Conservation (phyloP, 2,888 invertebrate species). For the Callinectes sapidus region DNA sequence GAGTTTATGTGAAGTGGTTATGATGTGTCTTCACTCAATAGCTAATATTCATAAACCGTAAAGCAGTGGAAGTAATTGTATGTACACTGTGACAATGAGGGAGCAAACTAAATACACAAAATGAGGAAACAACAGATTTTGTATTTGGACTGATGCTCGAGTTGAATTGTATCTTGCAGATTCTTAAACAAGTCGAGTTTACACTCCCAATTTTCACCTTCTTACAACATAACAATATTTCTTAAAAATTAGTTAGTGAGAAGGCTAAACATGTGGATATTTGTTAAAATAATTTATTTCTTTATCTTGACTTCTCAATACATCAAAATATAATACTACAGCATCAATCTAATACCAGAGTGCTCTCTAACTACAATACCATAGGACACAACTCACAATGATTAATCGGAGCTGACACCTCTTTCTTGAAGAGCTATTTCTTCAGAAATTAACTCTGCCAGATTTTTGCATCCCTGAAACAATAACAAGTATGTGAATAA, state of each 20-base stretch:
- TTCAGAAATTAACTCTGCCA: conserved; percentile 58
- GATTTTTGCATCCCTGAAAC: conserved; percentile 55
- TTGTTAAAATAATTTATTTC: conserved; percentile 13
- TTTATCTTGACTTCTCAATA: not conserved
- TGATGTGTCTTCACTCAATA: not conserved
- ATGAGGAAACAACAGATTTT: not conserved
- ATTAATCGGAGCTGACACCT: not conserved
- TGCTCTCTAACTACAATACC: not conserved
- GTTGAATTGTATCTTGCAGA: not conserved
- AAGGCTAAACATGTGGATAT: not conserved
- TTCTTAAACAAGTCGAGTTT: not conserved
- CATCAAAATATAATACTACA: not conserved
- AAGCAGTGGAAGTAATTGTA: not conserved
- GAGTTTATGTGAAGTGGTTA: not conserved
- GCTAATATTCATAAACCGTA: not conserved
- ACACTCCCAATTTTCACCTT: not conserved
- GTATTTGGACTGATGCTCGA: not conserved
- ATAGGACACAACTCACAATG: not conserved
- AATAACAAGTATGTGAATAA: not conserved
- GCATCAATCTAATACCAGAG: not conserved
- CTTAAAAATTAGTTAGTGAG: not conserved
- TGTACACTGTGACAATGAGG: not conserved
- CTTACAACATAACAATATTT: not conserved
- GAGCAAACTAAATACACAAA: not conserved
- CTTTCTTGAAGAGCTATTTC: conserved; percentile 45